Evolutionary conservation across 2,113 vertebrate genomes (phyloP), one percentile per base, ranked within the genome.

Genomic region (Pomatorhinus ruficollis): DNA sequence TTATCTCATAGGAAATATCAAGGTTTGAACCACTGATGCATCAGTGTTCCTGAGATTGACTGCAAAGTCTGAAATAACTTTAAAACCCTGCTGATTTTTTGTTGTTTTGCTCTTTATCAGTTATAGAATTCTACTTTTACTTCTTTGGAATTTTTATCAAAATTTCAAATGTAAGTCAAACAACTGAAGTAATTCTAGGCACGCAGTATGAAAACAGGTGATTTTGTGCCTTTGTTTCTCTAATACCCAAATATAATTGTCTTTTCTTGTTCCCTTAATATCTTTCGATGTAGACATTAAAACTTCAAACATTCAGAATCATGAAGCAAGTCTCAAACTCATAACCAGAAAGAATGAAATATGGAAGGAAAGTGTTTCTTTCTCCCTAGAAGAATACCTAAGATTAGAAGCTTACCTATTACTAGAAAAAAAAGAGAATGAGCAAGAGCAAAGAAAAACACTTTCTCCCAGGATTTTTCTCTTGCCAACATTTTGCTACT

Each of bases 1-100:
- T 97, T 96, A 95, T 50, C 78, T 96, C 93, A 52, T 91, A 93
- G 89, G 75, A 97, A 96, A 96, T 97, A 96, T 33, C 81, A 86
- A 85, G 83, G 37, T 72, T 85, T 95, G 93, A 96, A 86, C 52
- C 59, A 97, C 4, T 23, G 87, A 88, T 95, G 85, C 74, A 88
- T 93, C 88, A 88, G 52, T 20, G 47, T 97, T 97, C 93, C 76
- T 96, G 94, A 97, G 92, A 95, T 52, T 93, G 92, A 95, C 81
- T 95, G 77, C 61, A 64, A 95, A 94, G 66, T 59, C 94, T 93
- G 93, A 95, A 97, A 96, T 93, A 74, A 94, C 53, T 95, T 94
- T 95, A 77, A 97, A 95, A 96, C 72, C 44, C 56, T 74, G 50
- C 57, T 79, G 45, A 33, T 49, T 80, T 92, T 75, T 70, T 64